Base-by-base conservation (phyloP, 1,140 invertebrate species). In the Phocides pigmalion region DNA sequence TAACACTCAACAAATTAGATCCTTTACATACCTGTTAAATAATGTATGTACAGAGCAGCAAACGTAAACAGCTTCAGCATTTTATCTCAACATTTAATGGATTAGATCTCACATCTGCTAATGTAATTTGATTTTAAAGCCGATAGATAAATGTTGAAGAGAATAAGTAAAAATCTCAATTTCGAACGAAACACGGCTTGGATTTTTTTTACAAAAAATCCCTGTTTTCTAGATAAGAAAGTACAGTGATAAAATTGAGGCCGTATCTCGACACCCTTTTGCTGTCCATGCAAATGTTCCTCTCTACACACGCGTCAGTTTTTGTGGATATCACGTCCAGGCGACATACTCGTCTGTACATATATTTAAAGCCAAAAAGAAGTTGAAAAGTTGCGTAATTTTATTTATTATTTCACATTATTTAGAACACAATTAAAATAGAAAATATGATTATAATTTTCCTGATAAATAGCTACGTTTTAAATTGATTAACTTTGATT, bases 1-100 rank as follows among this genome's bases (percentile, higher is more conserved):
- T 17, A 51, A 51, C 49, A 51, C 28, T 51, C 35, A 51, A 51
- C 25, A 51, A 16, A 51, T 51, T 32, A 51, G 49, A 51, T 32
- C 20, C 19, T 16, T 12, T 51, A 51, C 15, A 35, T 51, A 35
- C 28, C 14, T 8, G 25, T 20, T 22, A 35, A 51, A 32, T 51
- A 51, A 51, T 17, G 6, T 16, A 12, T 2, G 11, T 35, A n/a
- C 35, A n/a, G n/a, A n/a, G n/a, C n/a, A n/a, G n/a, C n/a, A n/a
- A n/a, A n/a, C n/a, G n/a, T n/a, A n/a, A n/a, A n/a, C n/a, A n/a
- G 49, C 12, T 50, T 35, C 35, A 28, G 12, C 15, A 15, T 50
- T 51, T 17, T 17, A 28, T 51, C 49, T 51, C 25, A 35, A 51
- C 35, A 32, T 51, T 51, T 37, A 51, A 50, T 51, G 49, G 49